Evolutionary conservation across 2,888 invertebrate species (phyloP).

Genomic region (Nephrotoma flavescens): DNA sequence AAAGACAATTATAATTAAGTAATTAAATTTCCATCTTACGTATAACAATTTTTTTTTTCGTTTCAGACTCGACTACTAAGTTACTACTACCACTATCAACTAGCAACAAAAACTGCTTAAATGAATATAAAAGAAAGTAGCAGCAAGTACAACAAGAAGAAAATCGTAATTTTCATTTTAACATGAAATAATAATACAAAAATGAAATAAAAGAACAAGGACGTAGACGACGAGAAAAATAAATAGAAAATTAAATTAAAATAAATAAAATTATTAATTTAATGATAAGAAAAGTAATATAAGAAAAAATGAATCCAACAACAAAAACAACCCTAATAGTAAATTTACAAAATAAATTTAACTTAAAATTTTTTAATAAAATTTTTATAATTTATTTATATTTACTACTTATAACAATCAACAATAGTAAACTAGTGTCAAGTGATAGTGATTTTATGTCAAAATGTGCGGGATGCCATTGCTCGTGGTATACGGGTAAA

Average conservation of each 20-base stretch:
- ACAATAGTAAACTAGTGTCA: background rate
- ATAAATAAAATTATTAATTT: background rate
- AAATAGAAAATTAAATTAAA: background rate
- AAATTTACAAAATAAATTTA: background rate
- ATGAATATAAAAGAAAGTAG: background rate
- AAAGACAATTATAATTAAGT: background rate
- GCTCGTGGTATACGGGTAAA: constrained; percentile 74
- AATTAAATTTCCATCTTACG: background rate
- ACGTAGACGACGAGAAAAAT: background rate
- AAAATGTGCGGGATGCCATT: constrained; percentile 44
- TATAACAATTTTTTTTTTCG: background rate
- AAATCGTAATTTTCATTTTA: background rate
- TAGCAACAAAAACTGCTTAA: background rate
- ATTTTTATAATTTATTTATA: background rate
- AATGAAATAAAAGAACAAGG: background rate
- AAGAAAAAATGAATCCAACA: background rate
- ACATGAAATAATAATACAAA: background rate
- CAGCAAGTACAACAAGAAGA: background rate
- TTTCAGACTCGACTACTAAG: background rate
- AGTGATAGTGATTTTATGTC: constrained; percentile 26
- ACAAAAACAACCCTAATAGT: background rate
- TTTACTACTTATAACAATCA: background rate
- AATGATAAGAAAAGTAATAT: background rate
- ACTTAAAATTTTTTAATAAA: background rate
- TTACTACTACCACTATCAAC: background rate